Percentiles rank a stretch among this genome's conserved stretches.
phyloP scores from a whole-genome alignment of 2,797 vertebrate species.

The Euphonia xanthogaster region DNA sequence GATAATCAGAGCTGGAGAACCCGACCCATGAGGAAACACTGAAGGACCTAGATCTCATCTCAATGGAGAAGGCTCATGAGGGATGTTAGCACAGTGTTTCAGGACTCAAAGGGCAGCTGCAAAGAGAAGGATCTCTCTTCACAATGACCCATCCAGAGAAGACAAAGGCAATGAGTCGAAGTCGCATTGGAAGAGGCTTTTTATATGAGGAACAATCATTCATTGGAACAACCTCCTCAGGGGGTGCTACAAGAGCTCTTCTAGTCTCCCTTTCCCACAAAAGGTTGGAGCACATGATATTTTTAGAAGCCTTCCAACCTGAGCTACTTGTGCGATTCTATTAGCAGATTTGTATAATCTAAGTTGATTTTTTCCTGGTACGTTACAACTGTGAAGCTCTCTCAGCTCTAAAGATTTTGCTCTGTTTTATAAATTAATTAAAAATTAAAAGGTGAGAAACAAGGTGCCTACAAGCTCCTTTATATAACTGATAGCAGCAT shows the following conservation, averaged over 20 bases:
- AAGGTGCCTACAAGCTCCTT: neutral
- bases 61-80: neutral
- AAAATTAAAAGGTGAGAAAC: neutral
- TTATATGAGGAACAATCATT: neutral
- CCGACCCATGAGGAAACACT: neutral
- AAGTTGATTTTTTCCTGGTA: neutral
- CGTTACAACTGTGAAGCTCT: neutral
- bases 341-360: neutral
- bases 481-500: neutral
- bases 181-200: neutral
- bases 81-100: rapidly evolving
- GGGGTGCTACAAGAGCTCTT: neutral
- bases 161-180: neutral
- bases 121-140: neutral
- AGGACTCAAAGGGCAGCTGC: neutral
- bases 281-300: neutral
- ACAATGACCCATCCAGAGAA: neutral
- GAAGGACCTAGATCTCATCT: neutral
- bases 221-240: neutral
- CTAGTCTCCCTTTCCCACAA: neutral
- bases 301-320: neutral
- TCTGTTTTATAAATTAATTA: neutral
- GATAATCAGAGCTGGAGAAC: neutral
- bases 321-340: neutral
- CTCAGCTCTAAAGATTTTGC: neutral